Conservation (phyloP, 1,140 invertebrate species). For the Tetramorium alpestre region DNA sequence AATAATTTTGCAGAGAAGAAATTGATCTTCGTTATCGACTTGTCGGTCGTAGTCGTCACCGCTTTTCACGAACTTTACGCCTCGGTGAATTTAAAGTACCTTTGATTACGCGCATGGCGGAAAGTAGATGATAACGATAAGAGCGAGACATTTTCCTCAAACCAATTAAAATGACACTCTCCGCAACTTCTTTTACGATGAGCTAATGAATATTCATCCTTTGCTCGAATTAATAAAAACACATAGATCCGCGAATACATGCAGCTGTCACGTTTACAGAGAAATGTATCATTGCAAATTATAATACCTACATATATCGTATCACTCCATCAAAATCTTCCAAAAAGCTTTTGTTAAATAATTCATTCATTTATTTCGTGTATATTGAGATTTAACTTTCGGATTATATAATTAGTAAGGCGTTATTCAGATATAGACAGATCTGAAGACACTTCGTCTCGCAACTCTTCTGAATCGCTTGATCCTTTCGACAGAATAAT, state of each 20-base stretch:
- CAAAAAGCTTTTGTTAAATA: background rate
- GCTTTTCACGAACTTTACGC: conserved; percentile 14
- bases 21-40: conserved; percentile 8
- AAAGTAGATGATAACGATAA: conserved; percentile 54
- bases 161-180: conserved; percentile 62
- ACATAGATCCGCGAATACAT: background rate
- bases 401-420: background rate
- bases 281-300: background rate
- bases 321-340: background rate
- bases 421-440: background rate
- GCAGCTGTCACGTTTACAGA: background rate
- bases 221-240: conserved; percentile 27
- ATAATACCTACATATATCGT: background rate
- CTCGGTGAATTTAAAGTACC: conserved; percentile 17
- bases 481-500: conserved; percentile 17
- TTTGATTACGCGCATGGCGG: conserved; percentile 57
- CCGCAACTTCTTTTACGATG: background rate
- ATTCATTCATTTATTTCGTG: background rate
- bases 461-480: conserved; percentile 14
- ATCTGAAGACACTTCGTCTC: conserved; percentile 10
- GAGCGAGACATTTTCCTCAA: conserved; percentile 62
- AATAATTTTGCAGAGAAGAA: background rate
- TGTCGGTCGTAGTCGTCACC: background rate
- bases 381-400: background rate
- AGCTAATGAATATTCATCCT: conserved; percentile 65